phyloP scores from a whole-genome alignment of 2,797 vertebrate species.

The Coregonus suidteri region DNA sequence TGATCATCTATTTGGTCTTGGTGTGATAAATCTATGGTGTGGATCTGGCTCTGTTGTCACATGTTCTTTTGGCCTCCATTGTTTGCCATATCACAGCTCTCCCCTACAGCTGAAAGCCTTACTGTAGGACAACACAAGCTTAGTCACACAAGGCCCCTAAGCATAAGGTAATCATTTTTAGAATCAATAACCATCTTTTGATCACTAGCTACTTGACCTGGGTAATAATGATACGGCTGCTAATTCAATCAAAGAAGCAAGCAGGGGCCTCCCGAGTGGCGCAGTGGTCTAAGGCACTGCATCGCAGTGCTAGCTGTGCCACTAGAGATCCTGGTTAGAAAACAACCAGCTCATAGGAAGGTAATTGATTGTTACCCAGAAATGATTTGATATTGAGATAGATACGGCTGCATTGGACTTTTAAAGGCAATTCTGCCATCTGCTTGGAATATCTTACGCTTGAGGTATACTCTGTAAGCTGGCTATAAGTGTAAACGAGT shows the following conservation, averaged over 20 bases:
- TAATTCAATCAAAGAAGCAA: constrained; percentile 17
- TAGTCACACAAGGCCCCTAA: constrained; percentile 6
- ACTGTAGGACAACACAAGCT: neutral
- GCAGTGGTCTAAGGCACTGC: too few relatives aligned
- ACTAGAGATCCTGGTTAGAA: too few relatives aligned
- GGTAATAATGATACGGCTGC: constrained; percentile 19
- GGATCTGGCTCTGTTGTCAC: neutral
- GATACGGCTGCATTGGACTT: constrained; percentile 3
- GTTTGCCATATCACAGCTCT: neutral
- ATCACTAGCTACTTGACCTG: constrained; percentile 19
- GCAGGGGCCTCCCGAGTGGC: neutral
- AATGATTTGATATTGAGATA: too few relatives aligned
- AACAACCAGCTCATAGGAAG: too few relatives aligned
- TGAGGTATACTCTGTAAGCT: neutral
- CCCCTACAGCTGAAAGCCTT: neutral
- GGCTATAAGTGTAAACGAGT: neutral
- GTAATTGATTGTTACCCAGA: too few relatives aligned
- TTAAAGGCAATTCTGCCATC: neutral
- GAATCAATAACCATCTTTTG: constrained; percentile 23
- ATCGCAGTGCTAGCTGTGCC: too few relatives aligned
- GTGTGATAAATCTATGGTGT: neutral
- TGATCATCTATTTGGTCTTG: neutral
- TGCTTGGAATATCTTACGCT: constrained; percentile 9
- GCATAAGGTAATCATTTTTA: constrained; percentile 12
- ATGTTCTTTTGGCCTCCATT: too few relatives aligned